These are phyloP conservation scores for Ferrisia virgata DNA, from an alignment of 2,888 invertebrate genomes.

Conservation along the genomic window DNA sequence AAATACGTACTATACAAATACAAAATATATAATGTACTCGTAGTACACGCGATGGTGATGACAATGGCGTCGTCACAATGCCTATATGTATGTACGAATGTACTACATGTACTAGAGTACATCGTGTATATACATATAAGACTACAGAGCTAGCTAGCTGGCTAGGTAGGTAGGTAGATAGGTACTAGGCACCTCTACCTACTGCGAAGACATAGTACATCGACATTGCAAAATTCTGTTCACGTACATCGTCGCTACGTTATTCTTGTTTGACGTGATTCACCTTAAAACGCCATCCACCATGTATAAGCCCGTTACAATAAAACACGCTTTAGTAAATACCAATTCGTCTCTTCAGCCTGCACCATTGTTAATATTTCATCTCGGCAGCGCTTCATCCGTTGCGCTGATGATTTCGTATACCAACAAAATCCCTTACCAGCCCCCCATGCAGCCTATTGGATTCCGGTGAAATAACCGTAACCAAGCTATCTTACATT, in stretches of 20 bases:
- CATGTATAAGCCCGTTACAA: constrained; percentile 7
- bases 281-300: constrained; percentile 6
- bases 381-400: not conserved
- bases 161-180: too few species aligned
- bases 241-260: constrained; percentile 21
- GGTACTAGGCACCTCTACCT: not conserved
- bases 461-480: not conserved
- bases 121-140: too few species aligned
- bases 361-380: constrained; percentile 4
- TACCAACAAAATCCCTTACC: not conserved
- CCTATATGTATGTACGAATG: not conserved
- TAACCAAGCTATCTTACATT: not conserved
- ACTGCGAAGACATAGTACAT: not conserved
- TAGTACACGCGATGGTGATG: not conserved
- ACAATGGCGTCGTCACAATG: not conserved
- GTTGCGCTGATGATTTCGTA: not conserved
- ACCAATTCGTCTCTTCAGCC: not conserved
- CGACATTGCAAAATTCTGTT: not conserved
- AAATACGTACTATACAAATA: not conserved
- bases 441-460: not conserved
- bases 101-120: too few species aligned
- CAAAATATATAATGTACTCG: too few species aligned
- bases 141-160: too few species aligned
- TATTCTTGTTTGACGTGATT: constrained; percentile 31
- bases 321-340: constrained; percentile 5